A percentile compares a stretch with the other conserved stretches of the same genome.
Conservation (phyloP, 1,140 invertebrate genomes). For the Trypoxylus dichotomus region DNA sequence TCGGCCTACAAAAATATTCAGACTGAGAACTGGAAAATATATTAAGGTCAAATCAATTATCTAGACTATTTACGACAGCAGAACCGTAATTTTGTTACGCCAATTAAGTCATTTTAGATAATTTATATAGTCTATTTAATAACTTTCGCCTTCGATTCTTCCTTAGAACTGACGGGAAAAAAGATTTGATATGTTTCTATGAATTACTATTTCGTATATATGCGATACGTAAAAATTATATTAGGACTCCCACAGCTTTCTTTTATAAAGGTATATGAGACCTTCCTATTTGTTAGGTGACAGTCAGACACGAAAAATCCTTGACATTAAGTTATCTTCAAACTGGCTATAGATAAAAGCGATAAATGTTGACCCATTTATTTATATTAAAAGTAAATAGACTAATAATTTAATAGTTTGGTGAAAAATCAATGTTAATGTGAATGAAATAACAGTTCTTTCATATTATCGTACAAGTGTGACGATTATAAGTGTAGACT, state of each 20-base stretch:
- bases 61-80: neutral
- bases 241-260: too few relatives aligned
- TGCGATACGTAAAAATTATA: too few relatives aligned
- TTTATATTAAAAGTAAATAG: too few relatives aligned
- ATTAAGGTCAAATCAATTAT: neutral
- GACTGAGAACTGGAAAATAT: neutral
- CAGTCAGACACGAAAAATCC: neutral
- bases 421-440: too few relatives aligned
- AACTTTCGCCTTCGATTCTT: conserved; percentile 14
- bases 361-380: neutral
- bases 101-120: conserved; percentile 9
- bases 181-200: too few relatives aligned
- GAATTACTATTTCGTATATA: too few relatives aligned
- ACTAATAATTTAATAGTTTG: too few relatives aligned
- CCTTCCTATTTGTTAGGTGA: neutral
- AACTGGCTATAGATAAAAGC: neutral
- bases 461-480: too few relatives aligned
- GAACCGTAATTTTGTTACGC: neutral
- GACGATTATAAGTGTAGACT: too few relatives aligned
- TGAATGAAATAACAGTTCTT: too few relatives aligned
- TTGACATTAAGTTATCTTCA: neutral
- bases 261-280: neutral
- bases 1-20: neutral
- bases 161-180: neutral
- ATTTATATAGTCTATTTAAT: conserved; percentile 6